Percentiles rank a stretch among this genome's conserved stretches.
Evolutionary conservation across 2,888 invertebrate genomes (phyloP).

Genomic region (Erpobdella octoculata): DNA sequence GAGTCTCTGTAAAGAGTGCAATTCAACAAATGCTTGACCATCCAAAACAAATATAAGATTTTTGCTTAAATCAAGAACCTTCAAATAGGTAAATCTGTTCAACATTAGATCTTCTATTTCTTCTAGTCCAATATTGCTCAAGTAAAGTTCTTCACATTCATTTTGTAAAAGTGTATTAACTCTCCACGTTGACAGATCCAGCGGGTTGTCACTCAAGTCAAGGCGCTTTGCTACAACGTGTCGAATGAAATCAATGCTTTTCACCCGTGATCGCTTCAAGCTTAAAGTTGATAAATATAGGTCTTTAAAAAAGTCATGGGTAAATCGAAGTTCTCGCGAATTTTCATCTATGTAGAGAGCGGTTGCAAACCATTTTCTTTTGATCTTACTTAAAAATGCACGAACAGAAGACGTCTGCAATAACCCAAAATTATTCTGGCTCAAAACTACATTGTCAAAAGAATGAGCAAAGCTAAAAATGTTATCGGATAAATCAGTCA

Average conservation of each 20-base stretch:
- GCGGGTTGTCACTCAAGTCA: constrained; percentile 21
- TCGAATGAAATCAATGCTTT: constrained; percentile 6
- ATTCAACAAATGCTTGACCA: constrained; percentile 11
- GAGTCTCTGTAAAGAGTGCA: background rate
- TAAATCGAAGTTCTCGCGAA: background rate
- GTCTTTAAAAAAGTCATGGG: constrained; percentile 11
- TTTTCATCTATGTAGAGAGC: constrained; percentile 11
- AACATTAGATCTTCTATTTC: constrained; percentile 10
- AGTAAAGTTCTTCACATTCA: background rate
- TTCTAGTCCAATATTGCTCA: background rate
- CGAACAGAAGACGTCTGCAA: background rate
- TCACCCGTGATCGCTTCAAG: background rate
- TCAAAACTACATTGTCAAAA: background rate
- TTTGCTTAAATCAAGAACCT: constrained; percentile 34
- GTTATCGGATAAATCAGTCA: background rate
- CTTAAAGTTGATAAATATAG: background rate
- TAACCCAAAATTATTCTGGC: background rate
- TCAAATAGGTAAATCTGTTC: constrained; percentile 27
- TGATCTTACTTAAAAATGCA: background rate
- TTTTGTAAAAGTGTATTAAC: background rate
- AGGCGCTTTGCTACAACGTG: background rate
- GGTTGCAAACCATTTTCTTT: background rate
- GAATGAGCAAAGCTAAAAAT: background rate
- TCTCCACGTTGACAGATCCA: constrained; percentile 2
- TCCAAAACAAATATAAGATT: constrained; percentile 33